Evolutionary conservation across 2,888 invertebrate species (phyloP), one percentile per base, ranked within the genome.

Genomic region (Stenotaenia linearis): DNA sequence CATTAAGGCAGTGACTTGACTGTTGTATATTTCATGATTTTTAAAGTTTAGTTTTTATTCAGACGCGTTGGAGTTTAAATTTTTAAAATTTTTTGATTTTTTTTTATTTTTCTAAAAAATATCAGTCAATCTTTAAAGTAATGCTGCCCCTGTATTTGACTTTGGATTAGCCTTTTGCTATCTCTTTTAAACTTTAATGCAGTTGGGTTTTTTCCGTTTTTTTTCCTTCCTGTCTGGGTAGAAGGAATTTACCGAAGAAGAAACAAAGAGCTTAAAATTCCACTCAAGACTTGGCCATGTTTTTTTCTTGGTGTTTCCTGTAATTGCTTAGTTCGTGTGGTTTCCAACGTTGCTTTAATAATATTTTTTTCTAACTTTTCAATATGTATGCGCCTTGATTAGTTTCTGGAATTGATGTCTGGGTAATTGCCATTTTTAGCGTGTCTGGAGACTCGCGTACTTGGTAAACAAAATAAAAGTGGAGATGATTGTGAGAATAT

Each of bases 251-350:
- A 10, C 25, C 9, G 61, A 61, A 61, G 18, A 61, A 61, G 61
- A 61, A 61, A 61, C 61, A 61, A 61, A 61, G 61, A 56, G 61
- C 23, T 61, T 61, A 61, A 61, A 61, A 61, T 61, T 61, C 61
- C 61, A 61, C 61, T 61, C 61, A 23, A 61, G 61, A 23, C 61
- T 23, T 61, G 61, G 61, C 23, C 61, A 1, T 25, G 1, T 25
- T 61, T 61, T 61, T 61, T 61, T 25, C 23, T 61, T 61, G 12
- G 23, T 61, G 61, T 61, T 61, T 61, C 61, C 61, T 61, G 61
- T 61, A 61, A 61, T 61, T 61, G 61, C 61, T 61, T 61, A 25
- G 61, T 25, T 61, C 25, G 25, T 15, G 12, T 61, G 25, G 61
- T 61, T 25, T 61, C 23, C 15, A 15, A 2, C 12, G 12, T 25